A percentile compares a stretch with the other conserved stretches of the same genome.
Evolutionary conservation across 2,113 vertebrate genomes (phyloP).

Genomic region (Eleginops maclovinus): DNA sequence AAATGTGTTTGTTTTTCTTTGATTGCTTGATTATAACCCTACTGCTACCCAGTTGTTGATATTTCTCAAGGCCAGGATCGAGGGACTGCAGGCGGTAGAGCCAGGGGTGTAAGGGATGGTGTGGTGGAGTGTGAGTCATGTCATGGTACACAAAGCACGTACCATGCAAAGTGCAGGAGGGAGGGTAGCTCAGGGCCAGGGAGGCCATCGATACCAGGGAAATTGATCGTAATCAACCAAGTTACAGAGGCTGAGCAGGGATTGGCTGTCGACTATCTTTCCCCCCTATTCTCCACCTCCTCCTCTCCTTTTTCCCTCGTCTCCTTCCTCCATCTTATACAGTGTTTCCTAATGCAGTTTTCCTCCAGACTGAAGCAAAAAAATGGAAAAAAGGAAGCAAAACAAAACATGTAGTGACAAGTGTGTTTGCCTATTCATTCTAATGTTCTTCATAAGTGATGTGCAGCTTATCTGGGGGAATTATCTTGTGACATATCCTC

Average conservation of each 20-base stretch:
- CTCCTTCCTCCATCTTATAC: conserved; percentile 63
- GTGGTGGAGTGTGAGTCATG: conserved; percentile 74
- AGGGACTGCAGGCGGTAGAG: conserved; percentile 64
- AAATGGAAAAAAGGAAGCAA: conserved; percentile 7
- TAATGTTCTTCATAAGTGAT: not conserved
- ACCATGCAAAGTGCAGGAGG: conserved; percentile 83
- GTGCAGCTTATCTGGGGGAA: conserved; percentile 1
- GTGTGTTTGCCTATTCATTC: conserved; percentile 2
- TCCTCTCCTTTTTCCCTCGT: conserved; percentile 40
- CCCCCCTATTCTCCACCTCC: conserved; percentile 46
- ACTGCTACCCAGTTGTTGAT: conserved; percentile 64
- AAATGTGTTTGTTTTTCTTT: conserved; percentile 33
- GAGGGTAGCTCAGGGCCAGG: conserved; percentile 84
- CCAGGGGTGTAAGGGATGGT: conserved; percentile 28
- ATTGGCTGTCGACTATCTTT: conserved; percentile 73
- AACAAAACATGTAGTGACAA: not conserved
- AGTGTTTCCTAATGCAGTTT: conserved; percentile 47
- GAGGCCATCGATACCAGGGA: conserved; percentile 86
- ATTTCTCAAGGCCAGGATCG: conserved; percentile 66
- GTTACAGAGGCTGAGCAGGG: conserved; percentile 82
- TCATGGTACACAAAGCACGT: conserved; percentile 85
- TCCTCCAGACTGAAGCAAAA: conserved; percentile 18
- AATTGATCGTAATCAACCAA: conserved; percentile 88
- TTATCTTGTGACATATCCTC: conserved; percentile 1
- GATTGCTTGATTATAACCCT: conserved; percentile 34